These are phyloP conservation scores for Hippocampus guttulatus DNA, from an alignment of 2,113 vertebrate genomes.

Conservation along the genomic window DNA sequence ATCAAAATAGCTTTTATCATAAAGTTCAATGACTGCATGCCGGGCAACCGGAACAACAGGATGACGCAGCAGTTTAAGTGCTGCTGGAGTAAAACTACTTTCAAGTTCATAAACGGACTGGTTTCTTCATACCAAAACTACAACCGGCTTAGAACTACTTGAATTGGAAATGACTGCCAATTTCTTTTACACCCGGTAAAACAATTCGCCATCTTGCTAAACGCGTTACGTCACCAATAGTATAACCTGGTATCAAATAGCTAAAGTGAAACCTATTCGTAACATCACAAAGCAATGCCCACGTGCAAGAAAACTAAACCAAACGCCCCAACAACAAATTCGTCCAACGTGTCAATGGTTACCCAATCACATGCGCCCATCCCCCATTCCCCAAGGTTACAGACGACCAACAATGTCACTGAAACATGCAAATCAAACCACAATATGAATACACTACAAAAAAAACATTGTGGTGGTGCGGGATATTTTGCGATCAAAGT, in stretches of 20 bases:
- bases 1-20: too few relatives aligned
- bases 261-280: not conserved
- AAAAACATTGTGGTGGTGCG: not conserved
- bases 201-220: not conserved
- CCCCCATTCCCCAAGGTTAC: constrained; percentile 75
- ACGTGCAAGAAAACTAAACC: not conserved
- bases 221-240: not conserved
- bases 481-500: not conserved
- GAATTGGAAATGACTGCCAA: not conserved
- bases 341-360: constrained; percentile 32
- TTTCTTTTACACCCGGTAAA: not conserved
- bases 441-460: not conserved
- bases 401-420: constrained; percentile 63
- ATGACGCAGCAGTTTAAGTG: constrained; percentile 68
- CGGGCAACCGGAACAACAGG: constrained; percentile 5
- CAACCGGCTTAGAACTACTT: not conserved
- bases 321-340: not conserved
- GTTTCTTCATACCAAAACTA: too few relatives aligned
- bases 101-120: too few relatives aligned
- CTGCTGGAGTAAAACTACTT: too few relatives aligned
- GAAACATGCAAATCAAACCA: constrained; percentile 12
- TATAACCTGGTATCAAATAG: not conserved
- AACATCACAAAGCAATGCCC: not conserved
- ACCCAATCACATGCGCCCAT: constrained; percentile 61
- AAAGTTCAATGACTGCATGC: not conserved